These are phyloP conservation scores for Catotricha subobsoleta DNA, from an alignment of 2,888 invertebrate genomes.

Conservation along the genomic window DNA sequence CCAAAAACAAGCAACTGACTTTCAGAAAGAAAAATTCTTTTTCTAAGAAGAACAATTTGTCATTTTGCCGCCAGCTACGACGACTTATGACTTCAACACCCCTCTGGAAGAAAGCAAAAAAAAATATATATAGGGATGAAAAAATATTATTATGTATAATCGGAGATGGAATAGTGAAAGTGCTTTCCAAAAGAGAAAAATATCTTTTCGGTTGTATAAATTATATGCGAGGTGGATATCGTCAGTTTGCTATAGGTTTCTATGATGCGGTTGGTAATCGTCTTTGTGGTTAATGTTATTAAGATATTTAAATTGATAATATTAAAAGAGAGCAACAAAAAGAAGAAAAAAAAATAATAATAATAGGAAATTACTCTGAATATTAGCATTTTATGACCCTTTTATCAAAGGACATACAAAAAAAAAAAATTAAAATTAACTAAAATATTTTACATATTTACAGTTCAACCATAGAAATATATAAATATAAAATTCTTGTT, in stretches of 20 bases:
- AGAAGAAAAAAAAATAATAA: not conserved
- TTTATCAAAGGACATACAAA: not conserved
- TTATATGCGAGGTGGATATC: conserved; percentile 1
- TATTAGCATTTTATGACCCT: too few relatives aligned
- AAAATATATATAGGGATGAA: not conserved
- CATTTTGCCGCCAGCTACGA: conserved; percentile 3
- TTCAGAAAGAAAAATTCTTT: not conserved
- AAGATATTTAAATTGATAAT: conserved; percentile 4
- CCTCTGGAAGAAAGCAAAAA: not conserved
- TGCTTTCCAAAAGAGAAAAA: not conserved
- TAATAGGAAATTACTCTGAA: too few relatives aligned
- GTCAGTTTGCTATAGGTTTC: not conserved
- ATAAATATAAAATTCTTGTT: too few relatives aligned
- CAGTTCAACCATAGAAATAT: too few relatives aligned
- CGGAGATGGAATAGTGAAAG: not conserved
- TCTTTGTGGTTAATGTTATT: not conserved
- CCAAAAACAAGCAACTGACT: not conserved
- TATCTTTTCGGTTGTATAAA: not conserved
- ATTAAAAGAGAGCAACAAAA: not conserved
- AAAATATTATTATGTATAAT: not conserved
- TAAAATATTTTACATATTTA: not conserved
- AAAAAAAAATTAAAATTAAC: not conserved
- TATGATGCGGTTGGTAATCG: conserved; percentile 2
- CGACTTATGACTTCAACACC: conserved; percentile 3
- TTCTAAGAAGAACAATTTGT: conserved; percentile 6